Conservation (phyloP, 2,888 invertebrate genomes). For the Drosophila quinaria region DNA sequence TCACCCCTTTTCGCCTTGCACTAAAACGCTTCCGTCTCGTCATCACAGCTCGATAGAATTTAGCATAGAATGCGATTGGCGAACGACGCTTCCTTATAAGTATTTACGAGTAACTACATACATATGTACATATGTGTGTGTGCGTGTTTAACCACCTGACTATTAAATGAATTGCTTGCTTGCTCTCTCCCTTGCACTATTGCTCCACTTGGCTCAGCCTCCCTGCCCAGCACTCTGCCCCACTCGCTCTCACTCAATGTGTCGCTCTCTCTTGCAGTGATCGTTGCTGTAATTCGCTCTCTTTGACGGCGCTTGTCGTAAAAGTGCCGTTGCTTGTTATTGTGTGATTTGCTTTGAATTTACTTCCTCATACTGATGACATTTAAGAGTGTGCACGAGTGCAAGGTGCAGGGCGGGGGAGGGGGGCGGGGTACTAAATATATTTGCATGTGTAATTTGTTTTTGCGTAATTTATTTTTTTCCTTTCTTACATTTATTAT, state of each 20-base stretch:
- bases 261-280: slow-evolving; percentile 8
- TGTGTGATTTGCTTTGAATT: slow-evolving; percentile 18
- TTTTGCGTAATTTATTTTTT: slow-evolving; percentile 46
- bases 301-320: slow-evolving; percentile 46
- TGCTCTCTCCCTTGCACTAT: slow-evolving; percentile 12
- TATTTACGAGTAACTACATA: slow-evolving; percentile 18
- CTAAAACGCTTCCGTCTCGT: slow-evolving; percentile 44
- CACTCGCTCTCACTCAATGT: slow-evolving; percentile 8
- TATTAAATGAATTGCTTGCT: slow-evolving; percentile 31
- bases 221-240: background rate
- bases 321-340: slow-evolving; percentile 50
- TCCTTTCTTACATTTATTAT: slow-evolving; percentile 52
- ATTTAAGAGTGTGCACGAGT: slow-evolving; percentile 19
- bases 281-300: slow-evolving; percentile 26
- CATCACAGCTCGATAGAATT: slow-evolving; percentile 33
- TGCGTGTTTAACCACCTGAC: slow-evolving; percentile 46
- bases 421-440: background rate
- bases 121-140: background rate
- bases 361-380: slow-evolving; percentile 63
- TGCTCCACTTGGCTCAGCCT: slow-evolving; percentile 12
- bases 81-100: slow-evolving; percentile 55
- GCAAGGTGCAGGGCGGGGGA: background rate
- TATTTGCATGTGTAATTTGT: slow-evolving; percentile 5
- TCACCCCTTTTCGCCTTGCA: slow-evolving; percentile 18
- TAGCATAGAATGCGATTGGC: slow-evolving; percentile 29